Base-by-base conservation (phyloP, 1,140 invertebrate genomes). In the Aphis gossypii region DNA sequence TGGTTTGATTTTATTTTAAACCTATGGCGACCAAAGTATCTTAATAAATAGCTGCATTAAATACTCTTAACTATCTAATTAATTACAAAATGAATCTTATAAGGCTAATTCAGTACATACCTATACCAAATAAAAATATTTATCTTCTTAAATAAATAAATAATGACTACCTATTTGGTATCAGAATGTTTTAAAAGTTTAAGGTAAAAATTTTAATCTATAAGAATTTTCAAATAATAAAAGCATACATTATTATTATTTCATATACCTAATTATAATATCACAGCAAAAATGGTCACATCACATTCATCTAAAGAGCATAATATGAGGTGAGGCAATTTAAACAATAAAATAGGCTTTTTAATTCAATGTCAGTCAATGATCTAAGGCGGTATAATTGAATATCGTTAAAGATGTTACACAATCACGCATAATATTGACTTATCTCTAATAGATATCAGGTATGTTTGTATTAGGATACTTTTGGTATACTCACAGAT, bases 401-500 rank as follows among this genome's bases (percentile, higher is more conserved):
- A 30, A 30, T 30, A 25, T 60, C 30, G 0, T 30, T 60, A 18
- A 30, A 4, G 11, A 14, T 18, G 1, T 30, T n/a, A 68, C 4
- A 1, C 14, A 68, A 9, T 60, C 30, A 0, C 4, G n/a, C 38
- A 41, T 41, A 68, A 14, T 11, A n/a, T n/a, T 1, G 9, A n/a
- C 60, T 68, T 18, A n/a, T n/a, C 60, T 3, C 30, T 18, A 68
- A 68, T n/a, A n/a, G 14, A 4, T 68, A n/a, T 68, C 4, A 14
- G 60, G 60, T 3, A n/a, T n/a, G 30, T 68, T 30, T 68, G 30
- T 68, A 14, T n/a, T n/a, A 68, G 14, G 14, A 68, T 68, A 68
- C 4, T 76, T 76, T 35, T 6, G n/a, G 2, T 38, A 92, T 93
- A 93, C 92, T 93, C 48, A 93, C 92, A 93, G 41, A n/a, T n/a